Evolutionary conservation across 1,140 invertebrate species (phyloP).

Genomic region (Atta colombica): DNA sequence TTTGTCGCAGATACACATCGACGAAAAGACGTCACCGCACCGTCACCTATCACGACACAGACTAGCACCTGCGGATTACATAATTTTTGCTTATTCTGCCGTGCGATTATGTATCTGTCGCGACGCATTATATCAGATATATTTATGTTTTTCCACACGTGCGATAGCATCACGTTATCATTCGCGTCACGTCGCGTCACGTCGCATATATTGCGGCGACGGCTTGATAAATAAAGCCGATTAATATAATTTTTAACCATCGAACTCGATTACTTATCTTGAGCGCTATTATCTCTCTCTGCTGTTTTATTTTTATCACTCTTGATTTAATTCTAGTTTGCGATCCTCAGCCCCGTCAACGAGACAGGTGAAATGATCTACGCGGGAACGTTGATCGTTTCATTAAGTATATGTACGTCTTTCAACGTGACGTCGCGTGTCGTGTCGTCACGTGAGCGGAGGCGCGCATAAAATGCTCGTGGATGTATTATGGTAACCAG

Average conservation of each 20-base stretch:
- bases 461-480: constrained; percentile 55
- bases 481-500: constrained; percentile 62
- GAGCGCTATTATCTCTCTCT: not conserved
- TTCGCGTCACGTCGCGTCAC: not conserved
- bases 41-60: constrained; percentile 25
- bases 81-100: constrained; percentile 29
- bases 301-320: constrained; percentile 9
- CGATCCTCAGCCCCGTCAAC: not conserved
- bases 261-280: constrained; percentile 5
- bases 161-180: constrained; percentile 32
- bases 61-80: constrained; percentile 42
- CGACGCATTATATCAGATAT: constrained; percentile 6
- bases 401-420: constrained; percentile 23
- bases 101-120: constrained; percentile 3
- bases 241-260: constrained; percentile 30
- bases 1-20: not conserved
- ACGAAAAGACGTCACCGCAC: constrained; percentile 19
- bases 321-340: constrained; percentile 27
- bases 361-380: constrained; percentile 34
- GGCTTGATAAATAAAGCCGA: not conserved
- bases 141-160: constrained; percentile 27
- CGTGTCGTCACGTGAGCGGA: constrained; percentile 48
- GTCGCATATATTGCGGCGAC: not conserved
- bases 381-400: constrained; percentile 18
- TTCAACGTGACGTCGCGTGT: constrained; percentile 58